Base-by-base conservation (phyloP, 1,140 invertebrate species). In the Drosophila paulistorum region DNA sequence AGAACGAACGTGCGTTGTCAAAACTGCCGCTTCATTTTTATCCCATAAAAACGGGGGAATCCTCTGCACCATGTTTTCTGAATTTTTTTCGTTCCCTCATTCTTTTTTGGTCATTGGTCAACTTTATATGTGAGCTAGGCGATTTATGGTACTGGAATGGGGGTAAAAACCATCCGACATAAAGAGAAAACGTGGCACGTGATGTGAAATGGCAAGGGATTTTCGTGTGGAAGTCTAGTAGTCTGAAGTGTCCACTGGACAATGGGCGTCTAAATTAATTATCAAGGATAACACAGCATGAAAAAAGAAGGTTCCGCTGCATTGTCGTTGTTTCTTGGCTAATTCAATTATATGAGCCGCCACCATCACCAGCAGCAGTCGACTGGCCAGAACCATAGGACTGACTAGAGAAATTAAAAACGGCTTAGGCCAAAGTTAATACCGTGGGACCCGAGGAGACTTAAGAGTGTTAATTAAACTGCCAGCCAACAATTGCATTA, bases 211-310 rank as follows among this genome's bases (percentile, higher is more conserved):
- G 63, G 64, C 77, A 77, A 80, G 79, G 79, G 83, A 79, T 82
- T 81, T 81, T 48, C 66, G n/a, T 45, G 35, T 66, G 64, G 51
- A 62, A 51, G 45, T 51, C 45, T 23, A 55, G 35, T 45, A 39
- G 35, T 45, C 17, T 63, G 58, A 51, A 71, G 71, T 64, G 65
- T 51, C 45, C 45, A 65, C 64, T 69, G 72, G 79, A 89, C 84
- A 89, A 83, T 89, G 81, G 84, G 84, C 80, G 80, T 80, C 77
- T 79, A 87, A 87, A 87, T 87, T 87, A 87, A 87, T 87, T 87
- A 89, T 87, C 84, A 84, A 79, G 77, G 84, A 87, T 89, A 89
- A 84, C 57, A 59, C 84, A 77, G 74, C 67, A 77, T 67, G 75
- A 70, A 74, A 71, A 30, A 79, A 76, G 37, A 66, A 69, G 66